A percentile compares a stretch with the other conserved stretches of the same genome.
Evolutionary conservation across 2,113 vertebrate species (phyloP).

Genomic region (Heterocephalus glaber): DNA sequence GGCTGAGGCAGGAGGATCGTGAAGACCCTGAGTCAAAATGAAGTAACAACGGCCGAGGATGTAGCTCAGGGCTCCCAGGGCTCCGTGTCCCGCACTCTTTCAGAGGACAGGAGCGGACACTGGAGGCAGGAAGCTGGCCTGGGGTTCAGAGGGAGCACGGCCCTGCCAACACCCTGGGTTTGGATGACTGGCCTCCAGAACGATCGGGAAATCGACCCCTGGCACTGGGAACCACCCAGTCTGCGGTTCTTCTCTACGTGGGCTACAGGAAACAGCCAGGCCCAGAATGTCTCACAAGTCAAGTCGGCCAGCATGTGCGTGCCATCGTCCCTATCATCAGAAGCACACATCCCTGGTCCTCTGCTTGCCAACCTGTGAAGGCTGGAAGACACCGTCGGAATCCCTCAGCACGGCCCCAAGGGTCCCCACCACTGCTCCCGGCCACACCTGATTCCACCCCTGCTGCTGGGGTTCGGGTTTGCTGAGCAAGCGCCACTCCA

Average conservation of each 20-base stretch:
- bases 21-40: neutral
- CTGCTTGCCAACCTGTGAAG: rapidly evolving
- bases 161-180: rapidly evolving
- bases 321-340: rapidly evolving
- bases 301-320: rapidly evolving
- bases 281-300: neutral
- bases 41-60: neutral
- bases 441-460: too few species aligned
- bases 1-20: neutral
- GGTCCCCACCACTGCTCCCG: rapidly evolving
- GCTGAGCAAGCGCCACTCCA: rapidly evolving
- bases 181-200: neutral
- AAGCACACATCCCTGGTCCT: rapidly evolving
- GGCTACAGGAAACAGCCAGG: too few species aligned
- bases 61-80: neutral
- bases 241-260: rapidly evolving
- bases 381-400: rapidly evolving
- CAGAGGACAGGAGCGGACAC: too few species aligned
- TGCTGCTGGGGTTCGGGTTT: rapidly evolving
- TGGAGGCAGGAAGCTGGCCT: neutral
- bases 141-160: rapidly evolving
- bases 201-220: too few species aligned
- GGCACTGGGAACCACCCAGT: rapidly evolving
- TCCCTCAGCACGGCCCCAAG: rapidly evolving
- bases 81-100: rapidly evolving